These are phyloP conservation scores for Cygnus atratus DNA, from an alignment of 2,113 vertebrate species.

Conservation along the genomic window DNA sequence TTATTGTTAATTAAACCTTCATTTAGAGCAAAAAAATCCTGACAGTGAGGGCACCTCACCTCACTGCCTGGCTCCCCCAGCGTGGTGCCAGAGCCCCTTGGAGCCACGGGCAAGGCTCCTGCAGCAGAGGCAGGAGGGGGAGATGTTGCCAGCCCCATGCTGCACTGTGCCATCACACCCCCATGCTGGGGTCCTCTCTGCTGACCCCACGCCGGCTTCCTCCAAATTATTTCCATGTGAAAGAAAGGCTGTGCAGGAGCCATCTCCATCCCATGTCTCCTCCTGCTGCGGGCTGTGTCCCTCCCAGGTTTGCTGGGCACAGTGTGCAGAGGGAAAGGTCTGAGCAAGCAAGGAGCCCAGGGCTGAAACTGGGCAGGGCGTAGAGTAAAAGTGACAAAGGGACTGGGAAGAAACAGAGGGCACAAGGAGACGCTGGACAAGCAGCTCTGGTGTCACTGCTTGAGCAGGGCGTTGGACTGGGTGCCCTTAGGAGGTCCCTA, in stretches of 20 bases:
- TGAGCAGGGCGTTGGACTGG: background rate
- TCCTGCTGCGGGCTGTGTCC: background rate
- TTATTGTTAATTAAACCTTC: background rate
- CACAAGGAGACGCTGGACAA: background rate
- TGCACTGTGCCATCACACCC: no score
- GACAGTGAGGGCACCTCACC: background rate
- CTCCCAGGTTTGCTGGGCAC: background rate
- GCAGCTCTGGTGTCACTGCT: background rate
- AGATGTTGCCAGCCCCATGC: fast-evolving
- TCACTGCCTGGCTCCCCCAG: fast-evolving
- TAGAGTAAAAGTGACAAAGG: background rate
- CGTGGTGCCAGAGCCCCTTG: fast-evolving
- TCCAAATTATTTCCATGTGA: fast-evolving
- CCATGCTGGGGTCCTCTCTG: background rate
- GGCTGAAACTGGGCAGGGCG: background rate
- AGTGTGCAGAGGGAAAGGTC: background rate
- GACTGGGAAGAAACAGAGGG: background rate
- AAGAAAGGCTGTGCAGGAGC: background rate
- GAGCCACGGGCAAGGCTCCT: background rate
- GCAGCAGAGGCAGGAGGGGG: background rate
- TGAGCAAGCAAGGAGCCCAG: background rate
- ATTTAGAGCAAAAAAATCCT: background rate
- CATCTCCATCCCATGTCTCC: background rate
- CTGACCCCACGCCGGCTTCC: background rate
- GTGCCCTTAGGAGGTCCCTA: background rate